Evolutionary conservation across 2,113 vertebrate genomes (phyloP), one percentile per base, ranked within the genome.

Genomic region (Chloropsis hardwickii): DNA sequence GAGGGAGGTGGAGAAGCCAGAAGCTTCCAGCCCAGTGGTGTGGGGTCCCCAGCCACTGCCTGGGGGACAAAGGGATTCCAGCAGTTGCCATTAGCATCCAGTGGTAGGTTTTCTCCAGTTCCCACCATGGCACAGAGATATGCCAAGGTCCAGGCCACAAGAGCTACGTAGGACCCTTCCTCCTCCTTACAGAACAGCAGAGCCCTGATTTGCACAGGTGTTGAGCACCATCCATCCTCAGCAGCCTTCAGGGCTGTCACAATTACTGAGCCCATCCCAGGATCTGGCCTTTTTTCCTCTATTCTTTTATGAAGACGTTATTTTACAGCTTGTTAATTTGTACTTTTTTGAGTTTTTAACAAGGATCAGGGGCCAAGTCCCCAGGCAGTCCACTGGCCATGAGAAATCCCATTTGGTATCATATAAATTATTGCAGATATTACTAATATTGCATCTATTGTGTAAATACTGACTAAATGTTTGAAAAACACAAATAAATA

Each of bases 401-500:
- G 92, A 97, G 86, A 94, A 96, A 94, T 97, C 94, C 94, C 96
- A 92, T 94, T 95, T 96, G 95, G 93, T 86, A 83, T 81, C 86
- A 71, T 95, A 96, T 96, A 94, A 97, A 96, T 95, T 94, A 96
- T 93, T 93, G 80, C 95, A 97, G 94, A 94, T 95, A 97, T 96
- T 96, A 90, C 86, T 92, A 95, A 94, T 96, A 94, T 94, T 96
- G 95, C 82, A 23, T 95, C 95, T 94, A 84, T 93, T 96, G 86
- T 96, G 92, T 93, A 96, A 96, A 96, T 96, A 96, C 92, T 95
- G 94, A 92, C 93, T 94, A 93, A 94, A 96, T 88, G 90, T 96
- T 96, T 96, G 90, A 92, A 96, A 96, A 96, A 96, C 95, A 97
- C 95, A 97, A 96, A 97, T 96, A 95, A 96, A 96, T 93, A 92